Base-by-base conservation (phyloP, 2,797 vertebrate genomes). In the Sebastes itinus region DNA sequence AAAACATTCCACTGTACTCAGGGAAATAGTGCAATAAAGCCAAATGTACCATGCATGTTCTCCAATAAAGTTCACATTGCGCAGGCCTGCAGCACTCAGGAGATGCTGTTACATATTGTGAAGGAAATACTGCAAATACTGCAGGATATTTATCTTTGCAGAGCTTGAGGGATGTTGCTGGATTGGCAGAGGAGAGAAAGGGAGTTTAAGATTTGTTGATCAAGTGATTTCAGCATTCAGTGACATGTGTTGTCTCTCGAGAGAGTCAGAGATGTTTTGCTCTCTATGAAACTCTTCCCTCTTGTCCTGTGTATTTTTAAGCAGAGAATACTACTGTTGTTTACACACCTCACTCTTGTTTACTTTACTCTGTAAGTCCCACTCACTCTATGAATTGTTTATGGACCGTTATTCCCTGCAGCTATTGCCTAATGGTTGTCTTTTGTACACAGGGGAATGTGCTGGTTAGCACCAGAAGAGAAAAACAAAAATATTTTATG, bases 21-120 rank as follows among this genome's bases (percentile, higher is more conserved):
- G 52, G 67, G 23, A 81, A 81, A 49, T 12, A 22, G 32, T 38
- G 70, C 80, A 61, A 69, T 86, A 83, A 91, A 87, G 27, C 69
- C 18, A 84, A 86, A 88, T 67, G 84, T 75, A 42, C 72, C 68
- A 59, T 79, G 59, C 14, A 32, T 77, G 63, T 55, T 72, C 14
- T 70, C 70, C 65, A 67, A 69, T 75, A 77, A 81, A 81, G 28
- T 76, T 27, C 27, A 56, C 20, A 25, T 12, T 46, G 20, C 72
- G 7, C 0, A 14, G 42, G 52, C 66, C 8, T 59, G 59, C 4
- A 33, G 23, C 61, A 35, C 28, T 60, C 14, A 38, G 32, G 49
- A 73, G 67, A 68, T 62, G 46, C 22, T 79, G 30, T 35, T 38
- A 74, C 22, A 63, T 35, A 38, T 54, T 58, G 13, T 72, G 28